These are phyloP conservation scores for Scrobipalpa atriplicella DNA, from an alignment of 2,888 invertebrate genomes.

Conservation along the genomic window DNA sequence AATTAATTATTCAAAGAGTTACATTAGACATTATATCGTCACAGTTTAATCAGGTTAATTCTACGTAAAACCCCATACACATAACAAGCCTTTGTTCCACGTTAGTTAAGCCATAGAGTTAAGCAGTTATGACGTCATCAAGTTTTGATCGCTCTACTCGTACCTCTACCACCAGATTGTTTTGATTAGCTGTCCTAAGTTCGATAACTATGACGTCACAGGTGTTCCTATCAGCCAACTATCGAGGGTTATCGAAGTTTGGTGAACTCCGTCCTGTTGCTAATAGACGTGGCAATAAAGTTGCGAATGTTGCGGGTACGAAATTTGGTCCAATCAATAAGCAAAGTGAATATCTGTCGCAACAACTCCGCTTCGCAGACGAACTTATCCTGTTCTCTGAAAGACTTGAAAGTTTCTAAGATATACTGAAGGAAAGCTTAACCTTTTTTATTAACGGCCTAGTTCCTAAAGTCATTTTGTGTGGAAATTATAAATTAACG, in stretches of 20 bases:
- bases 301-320: neutral
- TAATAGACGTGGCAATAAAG: neutral
- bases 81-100: neutral
- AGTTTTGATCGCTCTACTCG: neutral
- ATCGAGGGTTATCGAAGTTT: neutral
- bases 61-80: neutral
- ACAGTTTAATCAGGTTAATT: constrained; percentile 11
- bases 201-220: constrained; percentile 10
- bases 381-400: too few relatives aligned
- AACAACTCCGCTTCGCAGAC: too few relatives aligned
- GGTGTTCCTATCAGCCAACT: constrained; percentile 1
- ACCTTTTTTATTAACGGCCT: too few relatives aligned
- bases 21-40: neutral
- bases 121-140: neutral
- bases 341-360: too few relatives aligned
- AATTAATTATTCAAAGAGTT: constrained; percentile 15
- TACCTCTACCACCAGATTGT: constrained; percentile 13
- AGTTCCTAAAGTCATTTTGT: too few relatives aligned
- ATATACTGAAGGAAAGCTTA: too few relatives aligned
- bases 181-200: constrained; percentile 17
- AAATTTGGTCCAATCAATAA: neutral
- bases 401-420: too few relatives aligned
- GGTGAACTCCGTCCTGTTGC: neutral
- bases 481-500: too few relatives aligned
- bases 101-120: neutral